Base-by-base conservation (phyloP, 2,888 invertebrate species). In the Morpho deidamia region DNA sequence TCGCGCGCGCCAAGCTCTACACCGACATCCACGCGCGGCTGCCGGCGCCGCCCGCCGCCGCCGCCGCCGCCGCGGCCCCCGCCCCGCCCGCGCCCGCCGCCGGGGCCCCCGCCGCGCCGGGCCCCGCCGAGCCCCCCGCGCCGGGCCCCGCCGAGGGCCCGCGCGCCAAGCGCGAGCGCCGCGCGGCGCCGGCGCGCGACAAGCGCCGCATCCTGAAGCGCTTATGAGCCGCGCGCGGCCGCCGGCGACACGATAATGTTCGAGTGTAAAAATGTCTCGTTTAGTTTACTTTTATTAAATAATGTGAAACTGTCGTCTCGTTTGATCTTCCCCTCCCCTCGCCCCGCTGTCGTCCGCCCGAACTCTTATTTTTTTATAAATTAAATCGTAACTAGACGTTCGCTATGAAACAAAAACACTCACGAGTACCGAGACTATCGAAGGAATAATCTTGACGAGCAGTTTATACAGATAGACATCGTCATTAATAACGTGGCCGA, bases 161-260 rank as follows among this genome's bases (percentile, higher is more conserved):
- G 47, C 90, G 93, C 72, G 94, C 95, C 51, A 96, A 96, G 89
- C 96, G 96, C 78, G 95, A 70, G 95, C 81, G 95, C 94, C 10
- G 93, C 50, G 34, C 88, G 92, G 68, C n/a, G 93, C 94, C 61
- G 55, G 59, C 67, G 59, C 66, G 65, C 49, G 76, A 78, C 66
- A 70, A 70, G 54, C 78, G 81, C 40, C 80, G 79, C 68, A 74
- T 78, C 63, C 76, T 81, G 54, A 79, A 79, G 69, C 74, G 81
- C 65, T 74, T 81, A 74, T 81, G 77, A 77, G 66, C 12, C 44
- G 43, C 35, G 8, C 45, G 11, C 43, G n/a, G n/a, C 41, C 40
- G 10, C 49, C 33, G 12, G 48, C 47, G 40, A 51, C 12, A 37
- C 10, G 38, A 40, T 46, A 40, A 43, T 46, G 32, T 54, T 58